phyloP scores from a whole-genome alignment of 2,888 invertebrate genomes.

The Ferdinandea cuprea region DNA sequence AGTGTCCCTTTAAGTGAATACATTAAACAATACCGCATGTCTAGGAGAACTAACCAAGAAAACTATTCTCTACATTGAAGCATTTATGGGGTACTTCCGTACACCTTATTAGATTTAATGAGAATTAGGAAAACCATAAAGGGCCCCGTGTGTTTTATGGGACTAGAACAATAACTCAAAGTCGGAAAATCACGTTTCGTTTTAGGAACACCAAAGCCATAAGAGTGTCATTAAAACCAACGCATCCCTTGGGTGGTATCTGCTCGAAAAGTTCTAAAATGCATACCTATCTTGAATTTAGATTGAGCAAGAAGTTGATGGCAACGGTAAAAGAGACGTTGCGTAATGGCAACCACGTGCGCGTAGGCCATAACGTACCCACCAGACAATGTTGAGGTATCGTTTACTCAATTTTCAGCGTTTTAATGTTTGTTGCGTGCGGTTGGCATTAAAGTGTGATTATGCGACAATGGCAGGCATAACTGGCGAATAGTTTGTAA shows the following conservation, averaged over 20 bases:
- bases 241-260: conserved; percentile 40
- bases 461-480: background rate
- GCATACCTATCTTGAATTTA: conserved; percentile 39
- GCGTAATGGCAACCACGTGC: conserved; percentile 28
- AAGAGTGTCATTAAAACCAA: conserved; percentile 33
- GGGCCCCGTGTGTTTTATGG: background rate
- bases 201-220: conserved; percentile 17
- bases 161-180: background rate
- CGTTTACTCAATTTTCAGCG: conserved; percentile 6
- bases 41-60: background rate
- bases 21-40: no score
- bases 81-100: background rate
- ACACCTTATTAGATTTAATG: conserved; percentile 14
- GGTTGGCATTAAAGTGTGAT: conserved; percentile 1
- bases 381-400: background rate
- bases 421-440: background rate
- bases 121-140: conserved; percentile 5
- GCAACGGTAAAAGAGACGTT: background rate
- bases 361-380: conserved; percentile 1
- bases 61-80: background rate
- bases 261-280: conserved; percentile 16
- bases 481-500: no score
- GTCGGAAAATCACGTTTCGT: conserved; percentile 30
- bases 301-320: conserved; percentile 11
- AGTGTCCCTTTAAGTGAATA: background rate